These are phyloP conservation scores for Taurulus bubalis DNA, from an alignment of 2,113 vertebrate genomes.

Conservation along the genomic window DNA sequence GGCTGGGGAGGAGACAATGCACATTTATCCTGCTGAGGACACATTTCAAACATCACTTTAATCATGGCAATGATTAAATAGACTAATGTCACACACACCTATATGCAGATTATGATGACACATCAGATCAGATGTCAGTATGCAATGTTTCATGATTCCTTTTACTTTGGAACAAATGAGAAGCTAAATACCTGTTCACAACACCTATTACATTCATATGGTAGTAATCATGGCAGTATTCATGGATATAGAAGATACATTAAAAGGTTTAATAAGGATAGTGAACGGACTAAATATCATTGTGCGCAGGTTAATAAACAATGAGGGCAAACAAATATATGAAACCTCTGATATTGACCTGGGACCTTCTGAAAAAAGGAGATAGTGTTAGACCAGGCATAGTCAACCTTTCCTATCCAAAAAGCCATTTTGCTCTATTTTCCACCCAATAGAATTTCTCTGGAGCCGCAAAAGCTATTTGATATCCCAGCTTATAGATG, in stretches of 20 bases:
- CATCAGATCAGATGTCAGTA: background rate
- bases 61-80: background rate
- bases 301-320: no score
- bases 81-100: no score
- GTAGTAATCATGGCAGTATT: background rate
- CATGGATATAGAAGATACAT: background rate
- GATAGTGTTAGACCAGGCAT: no score
- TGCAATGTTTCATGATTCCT: background rate
- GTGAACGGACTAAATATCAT: background rate
- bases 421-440: no score
- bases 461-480: no score
- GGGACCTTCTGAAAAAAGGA: no score
- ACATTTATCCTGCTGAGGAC: background rate
- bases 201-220: background rate
- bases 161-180: background rate
- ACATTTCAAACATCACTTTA: background rate
- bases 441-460: no score
- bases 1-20: conserved; percentile 79
- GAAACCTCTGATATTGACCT: no score
- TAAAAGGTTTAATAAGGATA: background rate
- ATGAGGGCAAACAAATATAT: no score
- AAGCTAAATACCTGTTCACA: background rate
- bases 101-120: background rate
- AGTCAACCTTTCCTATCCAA: no score
- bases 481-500: no score